A percentile compares a stretch with the other conserved stretches of the same genome.
phyloP scores from a whole-genome alignment of 92 coral and sea anemone genomes.

The Parazoanthus swiftii region DNA sequence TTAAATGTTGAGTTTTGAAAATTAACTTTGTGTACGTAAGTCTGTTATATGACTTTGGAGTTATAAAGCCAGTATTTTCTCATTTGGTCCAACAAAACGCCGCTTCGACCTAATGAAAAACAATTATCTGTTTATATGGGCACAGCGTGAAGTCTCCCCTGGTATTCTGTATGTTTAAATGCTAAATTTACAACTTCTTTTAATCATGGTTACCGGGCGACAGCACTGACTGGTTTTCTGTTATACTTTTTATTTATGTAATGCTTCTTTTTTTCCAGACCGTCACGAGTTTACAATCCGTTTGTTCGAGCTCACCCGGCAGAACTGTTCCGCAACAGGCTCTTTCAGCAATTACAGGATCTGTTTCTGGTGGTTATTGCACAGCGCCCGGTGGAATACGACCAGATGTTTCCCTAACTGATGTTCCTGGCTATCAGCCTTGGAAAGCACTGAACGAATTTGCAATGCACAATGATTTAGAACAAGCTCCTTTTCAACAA shows the following conservation, averaged over 20 bases:
- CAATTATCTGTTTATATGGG: constrained; percentile 36
- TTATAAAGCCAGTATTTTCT: constrained; percentile 44
- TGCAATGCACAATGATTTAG: constrained; percentile 96
- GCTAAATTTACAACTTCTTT: constrained; percentile 18
- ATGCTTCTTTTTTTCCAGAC: constrained; percentile 54
- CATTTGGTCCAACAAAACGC: constrained; percentile 54
- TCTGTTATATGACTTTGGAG: constrained; percentile 43
- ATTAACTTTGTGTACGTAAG: neutral
- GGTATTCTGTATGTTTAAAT: constrained; percentile 31
- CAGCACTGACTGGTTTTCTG: neutral
- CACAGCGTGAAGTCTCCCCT: constrained; percentile 40
- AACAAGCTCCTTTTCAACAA: constrained; percentile 96
- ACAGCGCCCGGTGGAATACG: constrained; percentile 71
- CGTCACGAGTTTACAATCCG: constrained; percentile 84
- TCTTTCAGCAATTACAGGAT: constrained; percentile 80
- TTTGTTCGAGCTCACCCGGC: constrained; percentile 53
- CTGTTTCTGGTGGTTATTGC: constrained; percentile 67
- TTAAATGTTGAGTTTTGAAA: neutral
- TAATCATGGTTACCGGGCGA: constrained; percentile 28
- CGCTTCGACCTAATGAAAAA: constrained; percentile 40
- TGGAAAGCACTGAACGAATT: constrained; percentile 99
- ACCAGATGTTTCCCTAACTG: constrained; percentile 77
- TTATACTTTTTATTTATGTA: constrained; percentile 11
- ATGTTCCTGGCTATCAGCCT: constrained; percentile 92
- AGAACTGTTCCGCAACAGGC: constrained; percentile 64